phyloP scores from a whole-genome alignment of 2,888 invertebrate species.

The Dolichomitus sp. region DNA sequence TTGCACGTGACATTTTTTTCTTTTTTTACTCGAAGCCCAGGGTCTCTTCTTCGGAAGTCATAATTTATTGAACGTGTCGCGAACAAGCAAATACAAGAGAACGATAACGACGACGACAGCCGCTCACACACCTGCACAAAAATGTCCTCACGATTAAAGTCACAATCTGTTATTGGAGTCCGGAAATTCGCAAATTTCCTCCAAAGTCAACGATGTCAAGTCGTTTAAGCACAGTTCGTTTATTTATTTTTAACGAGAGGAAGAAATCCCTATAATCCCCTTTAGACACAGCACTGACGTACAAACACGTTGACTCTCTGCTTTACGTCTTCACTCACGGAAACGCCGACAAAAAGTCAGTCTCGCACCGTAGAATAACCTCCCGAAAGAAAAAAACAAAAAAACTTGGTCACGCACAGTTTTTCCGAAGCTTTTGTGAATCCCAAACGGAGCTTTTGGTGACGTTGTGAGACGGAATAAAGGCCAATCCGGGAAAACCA shows the following conservation, averaged over 20 bases:
- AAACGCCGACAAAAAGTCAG: background rate
- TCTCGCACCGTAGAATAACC: background rate
- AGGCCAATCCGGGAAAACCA: no score
- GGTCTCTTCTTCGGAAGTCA: slow-evolving; percentile 44
- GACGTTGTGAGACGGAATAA: no score
- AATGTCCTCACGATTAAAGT: background rate
- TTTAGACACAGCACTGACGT: slow-evolving; percentile 24
- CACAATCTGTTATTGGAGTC: background rate
- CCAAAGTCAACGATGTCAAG: background rate
- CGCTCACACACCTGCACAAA: background rate
- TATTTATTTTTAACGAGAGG: background rate
- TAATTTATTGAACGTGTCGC: slow-evolving; percentile 15
- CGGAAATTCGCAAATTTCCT: background rate
- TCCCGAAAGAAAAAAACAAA: background rate
- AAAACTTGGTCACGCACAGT: background rate
- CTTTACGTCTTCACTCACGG: background rate
- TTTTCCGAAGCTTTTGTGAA: background rate
- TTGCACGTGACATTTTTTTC: slow-evolving; percentile 22
- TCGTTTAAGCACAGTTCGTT: background rate
- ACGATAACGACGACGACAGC: background rate
- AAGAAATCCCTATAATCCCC: slow-evolving; percentile 6
- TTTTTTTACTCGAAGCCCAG: slow-evolving; percentile 8
- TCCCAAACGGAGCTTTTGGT: no score
- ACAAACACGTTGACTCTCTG: background rate
- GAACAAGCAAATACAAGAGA: background rate